phyloP scores from a whole-genome alignment of 2,113 vertebrate genomes.

The Hystrix cristata region DNA sequence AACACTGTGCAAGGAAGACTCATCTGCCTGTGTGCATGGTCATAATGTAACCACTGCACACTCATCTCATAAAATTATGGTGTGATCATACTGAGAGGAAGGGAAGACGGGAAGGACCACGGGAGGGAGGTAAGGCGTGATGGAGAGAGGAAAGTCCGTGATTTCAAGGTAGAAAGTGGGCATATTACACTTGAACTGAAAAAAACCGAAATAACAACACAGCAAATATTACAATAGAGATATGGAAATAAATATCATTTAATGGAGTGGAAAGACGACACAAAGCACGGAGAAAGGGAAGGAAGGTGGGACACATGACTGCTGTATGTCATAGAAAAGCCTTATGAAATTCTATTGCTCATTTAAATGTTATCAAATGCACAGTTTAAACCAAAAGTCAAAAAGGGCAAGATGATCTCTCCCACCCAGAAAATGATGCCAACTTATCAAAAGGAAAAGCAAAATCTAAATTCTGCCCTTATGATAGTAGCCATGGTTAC shows the following conservation, averaged over 20 bases:
- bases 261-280: background rate
- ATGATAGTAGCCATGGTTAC: background rate
- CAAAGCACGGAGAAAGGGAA: conserved; percentile 5
- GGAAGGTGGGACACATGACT: background rate
- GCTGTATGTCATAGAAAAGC: background rate
- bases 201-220: background rate
- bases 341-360: background rate
- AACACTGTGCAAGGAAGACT: background rate
- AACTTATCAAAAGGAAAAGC: conserved; percentile 18
- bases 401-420: background rate
- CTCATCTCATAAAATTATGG: background rate
- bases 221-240: background rate
- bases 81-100: background rate
- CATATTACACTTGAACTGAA: background rate
- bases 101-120: background rate
- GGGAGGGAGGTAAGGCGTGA: background rate
- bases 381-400: conserved; percentile 35
- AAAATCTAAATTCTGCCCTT: conserved; percentile 31
- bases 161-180: background rate
- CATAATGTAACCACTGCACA: background rate
- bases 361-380: background rate
- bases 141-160: background rate
- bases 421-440: background rate
- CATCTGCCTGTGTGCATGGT: background rate
- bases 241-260: background rate